A percentile compares a stretch with the other conserved stretches of the same genome.
Conservation (phyloP, 2,113 vertebrate species). For the Columba janthina region DNA sequence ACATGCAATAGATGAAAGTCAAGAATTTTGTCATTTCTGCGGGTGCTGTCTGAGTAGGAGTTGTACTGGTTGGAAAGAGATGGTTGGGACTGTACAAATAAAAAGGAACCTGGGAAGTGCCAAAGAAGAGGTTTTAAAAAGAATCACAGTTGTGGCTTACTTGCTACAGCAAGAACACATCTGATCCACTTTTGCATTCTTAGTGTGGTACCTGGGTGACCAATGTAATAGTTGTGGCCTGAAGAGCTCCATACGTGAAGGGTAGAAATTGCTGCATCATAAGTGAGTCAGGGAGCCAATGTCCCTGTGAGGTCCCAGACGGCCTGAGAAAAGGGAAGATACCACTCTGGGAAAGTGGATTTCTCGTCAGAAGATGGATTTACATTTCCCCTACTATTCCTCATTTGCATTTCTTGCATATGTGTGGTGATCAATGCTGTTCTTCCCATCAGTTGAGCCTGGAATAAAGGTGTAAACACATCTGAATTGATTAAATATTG, state of each 20-base stretch:
- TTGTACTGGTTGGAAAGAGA: neutral
- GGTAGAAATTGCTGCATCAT: neutral
- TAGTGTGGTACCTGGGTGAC: neutral
- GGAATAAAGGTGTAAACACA: neutral
- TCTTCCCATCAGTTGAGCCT: neutral
- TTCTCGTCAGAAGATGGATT: neutral
- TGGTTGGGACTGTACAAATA: neutral
- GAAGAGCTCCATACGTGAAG: neutral
- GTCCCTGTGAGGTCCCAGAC: neutral
- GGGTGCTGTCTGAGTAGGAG: neutral
- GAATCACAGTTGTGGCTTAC: neutral
- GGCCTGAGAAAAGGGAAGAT: neutral
- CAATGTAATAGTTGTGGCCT: neutral
- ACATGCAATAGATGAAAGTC: neutral
- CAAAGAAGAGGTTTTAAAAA: neutral
- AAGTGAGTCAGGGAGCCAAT: neutral
- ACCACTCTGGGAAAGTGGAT: neutral
- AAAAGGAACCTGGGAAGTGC: neutral
- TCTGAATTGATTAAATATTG: neutral
- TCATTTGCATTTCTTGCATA: neutral
- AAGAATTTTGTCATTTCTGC: neutral
- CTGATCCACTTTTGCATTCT: neutral
- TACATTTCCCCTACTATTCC: neutral
- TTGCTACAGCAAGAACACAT: neutral
- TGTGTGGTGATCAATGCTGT: rapidly evolving